These are phyloP conservation scores for Hirtodrosophila alboralis DNA, from an alignment of 2,888 invertebrate species.

Conservation along the genomic window DNA sequence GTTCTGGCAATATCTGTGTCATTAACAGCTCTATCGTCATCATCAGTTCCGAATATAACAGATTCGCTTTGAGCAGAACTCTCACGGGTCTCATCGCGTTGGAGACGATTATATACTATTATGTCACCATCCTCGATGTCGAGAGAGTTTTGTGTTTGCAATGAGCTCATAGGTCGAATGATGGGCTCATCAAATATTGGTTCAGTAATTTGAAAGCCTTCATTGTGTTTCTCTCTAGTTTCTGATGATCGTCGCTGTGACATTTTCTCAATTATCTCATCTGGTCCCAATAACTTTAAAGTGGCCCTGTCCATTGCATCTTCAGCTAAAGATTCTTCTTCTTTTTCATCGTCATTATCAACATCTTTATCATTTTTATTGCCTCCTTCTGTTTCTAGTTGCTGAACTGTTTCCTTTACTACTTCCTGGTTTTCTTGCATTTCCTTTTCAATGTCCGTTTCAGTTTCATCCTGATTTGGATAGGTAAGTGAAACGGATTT, in stretches of 20 bases:
- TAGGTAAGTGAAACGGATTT: constrained; percentile 41
- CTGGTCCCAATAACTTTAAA: constrained; percentile 71
- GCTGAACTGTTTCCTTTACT: no score
- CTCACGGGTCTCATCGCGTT: constrained; percentile 69
- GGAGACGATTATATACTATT: constrained; percentile 66
- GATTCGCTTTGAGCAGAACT: constrained; percentile 79
- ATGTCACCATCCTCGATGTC: constrained; percentile 74
- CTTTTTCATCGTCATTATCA: no score
- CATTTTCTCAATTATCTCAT: constrained; percentile 75
- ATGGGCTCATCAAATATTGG: constrained; percentile 65
- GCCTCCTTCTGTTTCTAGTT: no score
- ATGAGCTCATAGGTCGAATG: constrained; percentile 61
- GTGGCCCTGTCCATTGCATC: constrained; percentile 55
- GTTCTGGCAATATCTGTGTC: constrained; percentile 42
- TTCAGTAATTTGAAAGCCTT: constrained; percentile 20
- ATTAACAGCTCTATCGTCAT: constrained; percentile 20
- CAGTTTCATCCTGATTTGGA: neutral
- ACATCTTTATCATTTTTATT: no score
- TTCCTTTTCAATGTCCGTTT: neutral
- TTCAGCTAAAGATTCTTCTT: constrained; percentile 8
- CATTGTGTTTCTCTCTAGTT: constrained; percentile 29
- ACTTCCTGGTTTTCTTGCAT: no score
- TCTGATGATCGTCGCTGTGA: constrained; percentile 67
- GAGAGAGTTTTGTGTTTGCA: constrained; percentile 57
- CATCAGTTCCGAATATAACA: constrained; percentile 63